phyloP scores from a whole-genome alignment of 2,888 invertebrate genomes.

The Philaethria dido region DNA sequence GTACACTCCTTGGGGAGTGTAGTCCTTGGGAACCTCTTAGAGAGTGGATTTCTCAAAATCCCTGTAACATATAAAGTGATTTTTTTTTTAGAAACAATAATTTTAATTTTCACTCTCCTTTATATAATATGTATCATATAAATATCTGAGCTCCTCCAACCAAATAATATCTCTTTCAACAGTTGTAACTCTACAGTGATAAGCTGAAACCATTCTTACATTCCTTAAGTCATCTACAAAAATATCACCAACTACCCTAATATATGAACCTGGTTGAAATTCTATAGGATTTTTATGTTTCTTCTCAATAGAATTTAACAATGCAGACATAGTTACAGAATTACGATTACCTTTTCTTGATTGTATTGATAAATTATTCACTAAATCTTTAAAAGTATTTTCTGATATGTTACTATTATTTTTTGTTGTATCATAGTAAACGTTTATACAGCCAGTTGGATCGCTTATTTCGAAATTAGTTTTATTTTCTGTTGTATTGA shows the following conservation, averaged over 20 bases:
- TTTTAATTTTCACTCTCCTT: too few relatives aligned
- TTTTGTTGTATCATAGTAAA: constrained; percentile 67
- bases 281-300: constrained; percentile 52
- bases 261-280: constrained; percentile 62
- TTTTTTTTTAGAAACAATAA: too few relatives aligned
- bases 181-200: constrained; percentile 59
- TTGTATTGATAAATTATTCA: constrained; percentile 54
- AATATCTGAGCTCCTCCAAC: constrained; percentile 72
- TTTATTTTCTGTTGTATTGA: constrained; percentile 54
- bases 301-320: constrained; percentile 59
- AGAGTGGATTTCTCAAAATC: too few relatives aligned
- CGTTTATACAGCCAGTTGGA: constrained; percentile 68
- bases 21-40: too few relatives aligned
- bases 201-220: constrained; percentile 68
- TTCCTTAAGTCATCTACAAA: constrained; percentile 64
- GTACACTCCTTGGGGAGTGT: too few relatives aligned
- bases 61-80: too few relatives aligned
- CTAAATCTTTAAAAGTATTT: constrained; percentile 56
- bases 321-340: constrained; percentile 59
- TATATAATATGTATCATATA: constrained; percentile 74
- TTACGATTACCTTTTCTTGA: constrained; percentile 61
- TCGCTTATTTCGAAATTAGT: constrained; percentile 71
- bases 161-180: constrained; percentile 68
- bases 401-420: constrained; percentile 55
- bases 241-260: constrained; percentile 69